phyloP scores from a whole-genome alignment of 2,888 invertebrate genomes.

The Stenurella melanura region DNA sequence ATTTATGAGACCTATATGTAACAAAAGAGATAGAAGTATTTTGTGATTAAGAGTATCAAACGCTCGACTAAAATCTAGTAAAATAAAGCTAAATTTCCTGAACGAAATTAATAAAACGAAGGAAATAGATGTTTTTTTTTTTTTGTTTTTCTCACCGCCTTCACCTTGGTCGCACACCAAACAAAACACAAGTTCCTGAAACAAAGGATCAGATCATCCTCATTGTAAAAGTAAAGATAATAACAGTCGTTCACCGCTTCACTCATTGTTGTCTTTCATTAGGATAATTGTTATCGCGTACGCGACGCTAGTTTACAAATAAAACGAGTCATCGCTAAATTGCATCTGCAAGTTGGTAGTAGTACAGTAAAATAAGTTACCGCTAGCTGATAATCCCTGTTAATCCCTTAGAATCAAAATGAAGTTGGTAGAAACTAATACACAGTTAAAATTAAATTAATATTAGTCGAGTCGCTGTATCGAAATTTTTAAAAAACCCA shows the following conservation, averaged over 20 bases:
- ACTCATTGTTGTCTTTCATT: not conserved
- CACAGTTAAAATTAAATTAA: too few species aligned
- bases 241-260: not conserved
- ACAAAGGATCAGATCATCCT: not conserved
- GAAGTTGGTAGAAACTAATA: too few species aligned
- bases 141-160: not conserved
- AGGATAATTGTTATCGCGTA: conserved; percentile 12
- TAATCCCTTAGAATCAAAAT: too few species aligned
- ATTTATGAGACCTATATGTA: too few species aligned
- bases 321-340: conserved; percentile 3
- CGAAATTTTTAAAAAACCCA: too few species aligned
- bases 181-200: not conserved
- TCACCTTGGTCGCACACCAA: not conserved
- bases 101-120: too few species aligned
- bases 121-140: too few species aligned
- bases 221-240: conserved; percentile 9
- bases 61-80: too few species aligned
- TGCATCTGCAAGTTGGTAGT: not conserved
- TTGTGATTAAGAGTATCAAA: too few species aligned
- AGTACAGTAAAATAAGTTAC: not conserved
- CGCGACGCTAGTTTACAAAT: not conserved
- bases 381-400: not conserved
- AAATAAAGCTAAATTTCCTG: too few species aligned
- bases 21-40: too few species aligned
- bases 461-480: too few species aligned